A percentile compares a stretch with the other conserved stretches of the same genome.
These are phyloP conservation scores for Cryptophagus acutangulus DNA, from an alignment of 2,888 invertebrate genomes.

Conservation along the genomic window DNA sequence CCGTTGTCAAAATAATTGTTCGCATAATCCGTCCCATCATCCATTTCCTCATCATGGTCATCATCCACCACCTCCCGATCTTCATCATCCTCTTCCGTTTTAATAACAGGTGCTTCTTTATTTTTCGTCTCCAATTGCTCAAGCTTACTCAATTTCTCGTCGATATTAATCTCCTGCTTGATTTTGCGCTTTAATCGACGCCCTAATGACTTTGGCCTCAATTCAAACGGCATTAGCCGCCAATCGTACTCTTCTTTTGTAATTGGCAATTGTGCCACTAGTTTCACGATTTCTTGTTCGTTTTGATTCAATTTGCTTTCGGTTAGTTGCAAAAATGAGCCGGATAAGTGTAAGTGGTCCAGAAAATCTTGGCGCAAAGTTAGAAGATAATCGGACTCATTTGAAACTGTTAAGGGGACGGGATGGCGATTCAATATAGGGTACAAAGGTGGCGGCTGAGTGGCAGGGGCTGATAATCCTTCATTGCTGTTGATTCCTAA, in stretches of 20 bases:
- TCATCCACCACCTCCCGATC: slow-evolving; percentile 56
- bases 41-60: slow-evolving; percentile 76
- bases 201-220: slow-evolving; percentile 52
- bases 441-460: slow-evolving; percentile 44
- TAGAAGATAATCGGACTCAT: slow-evolving; percentile 63
- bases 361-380: slow-evolving; percentile 69
- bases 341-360: slow-evolving; percentile 65
- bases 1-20: slow-evolving; percentile 87
- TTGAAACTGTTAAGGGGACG: slow-evolving; percentile 39
- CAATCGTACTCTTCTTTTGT: slow-evolving; percentile 53
- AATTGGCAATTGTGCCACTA: slow-evolving; percentile 49
- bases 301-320: slow-evolving; percentile 49
- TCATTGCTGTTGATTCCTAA: slow-evolving; percentile 56
- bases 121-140: slow-evolving; percentile 61
- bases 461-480: slow-evolving; percentile 39
- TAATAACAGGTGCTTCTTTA: slow-evolving; percentile 45
- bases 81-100: slow-evolving; percentile 48
- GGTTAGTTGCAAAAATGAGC: slow-evolving; percentile 55
- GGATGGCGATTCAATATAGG: slow-evolving; percentile 42
- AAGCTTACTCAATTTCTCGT: slow-evolving; percentile 46
- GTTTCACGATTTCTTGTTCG: slow-evolving; percentile 57
- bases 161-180: slow-evolving; percentile 34
- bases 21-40: slow-evolving; percentile 83
- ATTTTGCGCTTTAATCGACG: slow-evolving; percentile 37
- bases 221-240: slow-evolving; percentile 60